phyloP scores from a whole-genome alignment of 2,797 vertebrate species.

The Ptychobarbus kaznakovi region DNA sequence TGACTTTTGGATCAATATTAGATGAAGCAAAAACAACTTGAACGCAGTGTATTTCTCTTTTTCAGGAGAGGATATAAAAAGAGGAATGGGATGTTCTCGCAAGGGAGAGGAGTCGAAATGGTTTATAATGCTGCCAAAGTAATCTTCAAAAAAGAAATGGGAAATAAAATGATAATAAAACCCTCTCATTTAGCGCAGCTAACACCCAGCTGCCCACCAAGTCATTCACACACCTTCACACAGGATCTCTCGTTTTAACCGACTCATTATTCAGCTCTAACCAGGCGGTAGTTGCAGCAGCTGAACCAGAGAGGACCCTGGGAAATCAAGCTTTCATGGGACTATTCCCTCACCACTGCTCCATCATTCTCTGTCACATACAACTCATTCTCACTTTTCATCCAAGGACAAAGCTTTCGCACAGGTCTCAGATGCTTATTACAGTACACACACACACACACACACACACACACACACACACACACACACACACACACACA shows the following conservation, averaged over 20 bases:
- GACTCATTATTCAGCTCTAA: slow-evolving; percentile 58
- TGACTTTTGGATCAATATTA: slow-evolving; percentile 45
- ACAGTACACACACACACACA: neutral
- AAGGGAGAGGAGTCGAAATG: neutral
- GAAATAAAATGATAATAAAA: slow-evolving; percentile 40
- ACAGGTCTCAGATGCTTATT: neutral
- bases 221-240: slow-evolving; percentile 34
- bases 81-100: slow-evolving; percentile 11
- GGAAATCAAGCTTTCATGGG: slow-evolving; percentile 58
- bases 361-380: slow-evolving; percentile 54
- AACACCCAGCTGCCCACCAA: slow-evolving; percentile 42
- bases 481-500: neutral
- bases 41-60: slow-evolving; percentile 10
- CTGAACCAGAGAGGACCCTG: slow-evolving; percentile 56
- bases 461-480: slow-evolving; percentile 7
- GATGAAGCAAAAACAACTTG: slow-evolving; percentile 31
- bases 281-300: slow-evolving; percentile 38
- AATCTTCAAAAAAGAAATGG: slow-evolving; percentile 16
- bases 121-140: neutral
- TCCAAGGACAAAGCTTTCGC: slow-evolving; percentile 36
- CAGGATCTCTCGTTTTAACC: slow-evolving; percentile 43
- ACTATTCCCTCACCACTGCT: slow-evolving; percentile 35
- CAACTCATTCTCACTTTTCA: slow-evolving; percentile 46
- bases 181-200: slow-evolving; percentile 22
- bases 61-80: slow-evolving; percentile 1